phyloP scores from a whole-genome alignment of 2,113 vertebrate genomes.

The Sorex araneus region DNA sequence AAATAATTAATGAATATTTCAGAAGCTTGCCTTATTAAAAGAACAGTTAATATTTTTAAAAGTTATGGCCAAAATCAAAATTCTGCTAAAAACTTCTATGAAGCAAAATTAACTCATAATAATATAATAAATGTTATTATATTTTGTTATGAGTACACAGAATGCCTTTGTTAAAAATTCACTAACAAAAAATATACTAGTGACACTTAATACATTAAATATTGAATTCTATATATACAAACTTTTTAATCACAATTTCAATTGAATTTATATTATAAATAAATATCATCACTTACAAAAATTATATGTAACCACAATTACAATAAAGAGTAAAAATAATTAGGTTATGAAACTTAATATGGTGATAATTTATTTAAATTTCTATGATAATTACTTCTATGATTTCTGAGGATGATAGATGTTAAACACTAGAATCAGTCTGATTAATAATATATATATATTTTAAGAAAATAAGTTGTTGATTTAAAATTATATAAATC shows the following conservation, averaged over 20 bases:
- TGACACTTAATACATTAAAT: background rate
- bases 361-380: conserved; percentile 15
- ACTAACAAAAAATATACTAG: background rate
- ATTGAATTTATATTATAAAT: conserved; percentile 21
- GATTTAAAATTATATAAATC: too few species aligned
- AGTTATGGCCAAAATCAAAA: conserved; percentile 8
- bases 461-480: too few species aligned
- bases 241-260: conserved; percentile 7
- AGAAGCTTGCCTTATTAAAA: conserved; percentile 1
- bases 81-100: conserved; percentile 5
- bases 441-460: too few species aligned
- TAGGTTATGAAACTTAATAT: background rate
- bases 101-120: background rate
- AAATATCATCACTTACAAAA: conserved; percentile 7
- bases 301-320: background rate
- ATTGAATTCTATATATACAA: background rate
- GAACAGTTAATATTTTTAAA: background rate
- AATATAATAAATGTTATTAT: too few species aligned
- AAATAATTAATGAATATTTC: background rate
- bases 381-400: background rate
- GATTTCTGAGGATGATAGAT: background rate
- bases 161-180: conserved; percentile 11
- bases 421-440: too few species aligned
- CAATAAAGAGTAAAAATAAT: background rate
- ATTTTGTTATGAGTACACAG: background rate